Evolutionary conservation across 2,113 vertebrate genomes (phyloP).

Genomic region (Rhinoptilus africanus): DNA sequence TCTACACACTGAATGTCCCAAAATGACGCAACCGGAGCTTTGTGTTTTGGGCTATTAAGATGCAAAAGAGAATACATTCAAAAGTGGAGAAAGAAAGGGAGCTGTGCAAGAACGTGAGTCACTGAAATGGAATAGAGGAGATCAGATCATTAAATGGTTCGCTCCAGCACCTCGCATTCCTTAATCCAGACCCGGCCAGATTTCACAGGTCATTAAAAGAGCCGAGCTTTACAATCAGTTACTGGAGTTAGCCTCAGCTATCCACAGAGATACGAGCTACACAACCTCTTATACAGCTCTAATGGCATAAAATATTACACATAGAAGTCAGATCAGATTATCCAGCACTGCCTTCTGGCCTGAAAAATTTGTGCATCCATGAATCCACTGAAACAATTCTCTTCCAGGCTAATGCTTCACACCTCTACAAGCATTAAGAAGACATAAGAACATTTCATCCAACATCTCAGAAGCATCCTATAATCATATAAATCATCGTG

Average conservation of each 20-base stretch:
- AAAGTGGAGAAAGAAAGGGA: not conserved
- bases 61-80: constrained; percentile 30
- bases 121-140: not conserved
- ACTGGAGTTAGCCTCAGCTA: not conserved
- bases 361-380: not conserved
- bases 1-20: not conserved
- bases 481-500: not conserved
- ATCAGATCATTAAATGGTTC: constrained; percentile 30
- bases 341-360: not conserved
- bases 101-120: not conserved
- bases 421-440: not conserved
- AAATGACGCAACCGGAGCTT: not conserved
- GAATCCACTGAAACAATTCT: not conserved
- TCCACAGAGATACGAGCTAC: not conserved
- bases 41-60: not conserved
- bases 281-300: not conserved
- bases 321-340: not conserved
- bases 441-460: not conserved
- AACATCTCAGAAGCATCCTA: not conserved
- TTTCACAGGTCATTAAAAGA: constrained; percentile 7
- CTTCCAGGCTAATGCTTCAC: not conserved
- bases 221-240: not conserved
- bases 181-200: not conserved
- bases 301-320: not conserved
- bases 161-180: not conserved